Evolutionary conservation across 2,113 vertebrate species (phyloP).

Genomic region (Todiramphus saurophagus): DNA sequence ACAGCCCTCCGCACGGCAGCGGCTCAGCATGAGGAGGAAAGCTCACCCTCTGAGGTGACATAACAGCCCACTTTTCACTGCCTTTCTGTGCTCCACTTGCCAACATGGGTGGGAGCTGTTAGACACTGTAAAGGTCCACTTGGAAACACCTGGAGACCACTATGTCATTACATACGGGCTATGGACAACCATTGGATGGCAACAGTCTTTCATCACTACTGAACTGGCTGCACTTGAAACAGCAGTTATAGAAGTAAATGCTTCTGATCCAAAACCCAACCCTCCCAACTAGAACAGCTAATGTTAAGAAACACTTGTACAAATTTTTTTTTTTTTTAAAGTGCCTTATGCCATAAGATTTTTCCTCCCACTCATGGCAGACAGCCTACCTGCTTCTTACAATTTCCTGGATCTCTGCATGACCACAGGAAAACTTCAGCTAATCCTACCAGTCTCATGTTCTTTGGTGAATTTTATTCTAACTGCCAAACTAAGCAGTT

Average conservation of each 20-base stretch:
- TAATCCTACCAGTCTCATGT: slow-evolving; percentile 68
- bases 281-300: slow-evolving; percentile 15
- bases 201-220: slow-evolving; percentile 56
- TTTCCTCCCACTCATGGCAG: slow-evolving; percentile 68
- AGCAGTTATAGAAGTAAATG: slow-evolving; percentile 20
- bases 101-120: slow-evolving; percentile 24
- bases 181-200: slow-evolving; percentile 2
- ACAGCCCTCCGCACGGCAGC: background rate
- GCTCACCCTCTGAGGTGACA: background rate
- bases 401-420: slow-evolving; percentile 64
- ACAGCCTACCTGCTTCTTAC: slow-evolving; percentile 68
- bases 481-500: slow-evolving; percentile 69
- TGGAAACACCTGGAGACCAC: slow-evolving; percentile 54
- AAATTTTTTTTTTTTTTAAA: background rate
- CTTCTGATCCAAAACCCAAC: slow-evolving; percentile 35
- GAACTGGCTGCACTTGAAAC: slow-evolving; percentile 56
- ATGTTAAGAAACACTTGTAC: slow-evolving; percentile 45
- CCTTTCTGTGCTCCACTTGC: background rate
- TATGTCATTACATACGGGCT: background rate
- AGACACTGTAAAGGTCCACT: background rate
- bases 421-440: slow-evolving; percentile 69
- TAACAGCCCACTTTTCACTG: slow-evolving; percentile 20
- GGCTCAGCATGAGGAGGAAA: background rate
- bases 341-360: slow-evolving; percentile 53
- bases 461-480: slow-evolving; percentile 64